Conservation (phyloP, 2,797 vertebrate genomes). For the Rallus crepitans region DNA sequence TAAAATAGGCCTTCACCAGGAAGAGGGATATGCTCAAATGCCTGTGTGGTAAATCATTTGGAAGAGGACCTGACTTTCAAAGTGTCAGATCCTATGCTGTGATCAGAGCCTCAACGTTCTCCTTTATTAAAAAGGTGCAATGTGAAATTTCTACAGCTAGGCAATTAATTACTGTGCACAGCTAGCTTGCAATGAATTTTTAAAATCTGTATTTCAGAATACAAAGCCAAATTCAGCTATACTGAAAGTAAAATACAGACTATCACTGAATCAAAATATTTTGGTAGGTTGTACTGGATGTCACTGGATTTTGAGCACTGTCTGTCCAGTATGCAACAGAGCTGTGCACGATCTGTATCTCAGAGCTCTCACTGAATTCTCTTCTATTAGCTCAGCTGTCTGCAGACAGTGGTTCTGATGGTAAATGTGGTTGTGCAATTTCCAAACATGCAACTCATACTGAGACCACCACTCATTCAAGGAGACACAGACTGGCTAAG, state of each 20-base stretch:
- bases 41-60: fast-evolving
- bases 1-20: not conserved
- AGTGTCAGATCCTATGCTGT: not conserved
- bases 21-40: not conserved
- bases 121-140: not conserved
- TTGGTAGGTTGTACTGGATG: not conserved
- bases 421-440: not conserved
- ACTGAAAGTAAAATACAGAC: not conserved
- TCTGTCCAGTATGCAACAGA: not conserved
- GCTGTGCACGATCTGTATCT: not conserved
- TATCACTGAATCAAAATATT: not conserved
- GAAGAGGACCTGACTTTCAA: not conserved
- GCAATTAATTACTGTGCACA: not conserved
- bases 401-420: not conserved
- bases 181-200: not conserved
- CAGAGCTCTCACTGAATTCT: not conserved
- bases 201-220: not conserved
- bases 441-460: not conserved
- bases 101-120: not conserved
- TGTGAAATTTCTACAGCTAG: not conserved
- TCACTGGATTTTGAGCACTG: not conserved
- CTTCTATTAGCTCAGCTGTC: no score
- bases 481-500: not conserved
- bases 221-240: not conserved
- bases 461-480: not conserved